A percentile compares a stretch with the other conserved stretches of the same genome.
phyloP scores from a whole-genome alignment of 92 coral and sea anemone species.

The Parazoanthus darwini region DNA sequence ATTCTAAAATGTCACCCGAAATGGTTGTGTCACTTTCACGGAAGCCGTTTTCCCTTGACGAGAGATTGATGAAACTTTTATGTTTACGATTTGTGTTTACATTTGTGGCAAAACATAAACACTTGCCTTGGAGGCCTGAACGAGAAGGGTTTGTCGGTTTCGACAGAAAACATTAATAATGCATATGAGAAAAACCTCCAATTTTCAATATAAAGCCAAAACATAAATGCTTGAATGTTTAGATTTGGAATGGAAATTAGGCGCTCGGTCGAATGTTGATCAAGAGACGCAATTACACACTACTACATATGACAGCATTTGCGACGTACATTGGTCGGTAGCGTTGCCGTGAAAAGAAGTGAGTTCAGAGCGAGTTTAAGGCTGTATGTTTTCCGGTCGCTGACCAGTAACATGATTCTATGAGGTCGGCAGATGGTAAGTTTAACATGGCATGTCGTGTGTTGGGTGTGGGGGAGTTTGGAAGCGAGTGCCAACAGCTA shows the following conservation, averaged over 20 bases:
- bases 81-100: constrained; percentile 33
- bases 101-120: constrained; percentile 16
- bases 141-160: constrained; percentile 20
- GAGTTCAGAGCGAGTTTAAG: too few species aligned
- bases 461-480: constrained; percentile 42
- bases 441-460: constrained; percentile 26
- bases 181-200: constrained; percentile 47
- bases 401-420: neutral
- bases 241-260: constrained; percentile 46
- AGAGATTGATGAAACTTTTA: constrained; percentile 34
- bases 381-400: neutral
- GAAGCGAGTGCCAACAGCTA: constrained; percentile 32
- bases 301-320: neutral
- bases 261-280: constrained; percentile 27
- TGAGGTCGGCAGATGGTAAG: constrained; percentile 25
- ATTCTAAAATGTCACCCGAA: neutral
- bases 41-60: neutral
- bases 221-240: constrained; percentile 34
- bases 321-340: neutral
- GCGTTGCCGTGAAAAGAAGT: neutral
- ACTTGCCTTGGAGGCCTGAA: neutral
- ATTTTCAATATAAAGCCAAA: constrained; percentile 43
- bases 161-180: constrained; percentile 47
- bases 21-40: neutral
- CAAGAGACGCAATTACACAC: neutral